These are phyloP conservation scores for Calameuta idolon DNA, from an alignment of 2,888 invertebrate genomes.

Conservation along the genomic window DNA sequence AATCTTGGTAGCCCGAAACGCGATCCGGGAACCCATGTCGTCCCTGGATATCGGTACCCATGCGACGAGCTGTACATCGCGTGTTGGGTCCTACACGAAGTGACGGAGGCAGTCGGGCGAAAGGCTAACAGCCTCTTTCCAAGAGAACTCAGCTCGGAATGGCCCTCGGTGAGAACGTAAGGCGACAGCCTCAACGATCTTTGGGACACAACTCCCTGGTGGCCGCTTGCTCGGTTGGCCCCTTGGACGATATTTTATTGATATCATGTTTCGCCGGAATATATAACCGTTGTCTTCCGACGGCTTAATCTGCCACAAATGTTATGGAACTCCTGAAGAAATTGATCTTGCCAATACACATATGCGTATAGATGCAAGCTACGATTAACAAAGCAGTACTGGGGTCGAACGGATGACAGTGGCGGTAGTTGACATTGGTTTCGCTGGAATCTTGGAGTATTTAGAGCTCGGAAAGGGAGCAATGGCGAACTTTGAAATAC, in stretches of 20 bases:
- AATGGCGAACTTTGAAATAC: too few species aligned
- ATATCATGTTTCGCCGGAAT: constrained; percentile 5
- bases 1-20: constrained; percentile 19
- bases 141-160: constrained; percentile 13
- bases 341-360: constrained; percentile 4
- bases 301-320: constrained; percentile 6
- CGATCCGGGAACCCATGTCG: constrained; percentile 16
- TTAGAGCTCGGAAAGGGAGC: too few species aligned
- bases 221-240: constrained; percentile 7
- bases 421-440: too few species aligned
- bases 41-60: constrained; percentile 11
- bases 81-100: constrained; percentile 18
- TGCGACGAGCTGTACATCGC: constrained; percentile 8
- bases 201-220: constrained; percentile 3
- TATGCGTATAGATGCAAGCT: neutral
- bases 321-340: neutral
- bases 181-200: constrained; percentile 13
- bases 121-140: constrained; percentile 14
- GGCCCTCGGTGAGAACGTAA: constrained; percentile 10
- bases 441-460: too few species aligned
- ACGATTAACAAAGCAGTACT: too few species aligned
- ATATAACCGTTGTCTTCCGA: constrained; percentile 2
- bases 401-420: too few species aligned
- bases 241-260: constrained; percentile 9
- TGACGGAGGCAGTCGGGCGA: constrained; percentile 23